Evolutionary conservation across 2,888 invertebrate genomes (phyloP), one percentile per base, ranked within the genome.

Genomic region (Lepidocyrtinus sp.): DNA sequence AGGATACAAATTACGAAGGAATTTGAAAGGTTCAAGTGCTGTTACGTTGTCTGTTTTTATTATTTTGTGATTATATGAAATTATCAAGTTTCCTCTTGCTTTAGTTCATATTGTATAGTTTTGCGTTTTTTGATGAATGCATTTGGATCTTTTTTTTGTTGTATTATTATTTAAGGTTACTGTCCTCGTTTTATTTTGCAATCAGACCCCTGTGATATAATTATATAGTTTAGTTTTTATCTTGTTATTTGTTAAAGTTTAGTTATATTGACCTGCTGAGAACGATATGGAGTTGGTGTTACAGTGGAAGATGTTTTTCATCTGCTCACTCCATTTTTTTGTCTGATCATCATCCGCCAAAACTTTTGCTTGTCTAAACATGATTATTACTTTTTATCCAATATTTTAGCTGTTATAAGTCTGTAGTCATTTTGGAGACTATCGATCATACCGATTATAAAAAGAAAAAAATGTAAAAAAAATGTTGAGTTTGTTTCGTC

Each of bases 171-270:
- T n/a, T 55, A 55, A 19, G 2, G 12, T 59, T 9, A 59, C 12
- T 59, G 21, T 59, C 63, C 65, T 36, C 65, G 36, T 76, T 75
- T 81, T 73, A 76, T 71, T 81, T 76, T 81, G 81, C 81, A 81
- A 81, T 81, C 81, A 81, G 81, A 81, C 75, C 81, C 81, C 81
- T 81, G 81, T 81, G 81, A 81, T 81, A 81, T 79, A 73, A 75
- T 68, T 75, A 27, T 65, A 36, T 22, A 65, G n/a, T 25, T 65
- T 59, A 36, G 36, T 36, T 21, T 59, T 59, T 50, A 7, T 50
- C n/a, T 50, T 59, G 22, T 12, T 19, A 65, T 36, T 65, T 36
- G 36, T 25, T 50, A 21, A 59, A 1, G 59, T 3, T 2, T 21
- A 59, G 21, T 5, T 21, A 65, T 2, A 65, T 36, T 45, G n/a